Conservation (phyloP, 2,888 invertebrate genomes). For the Pyrrhia umbra region DNA sequence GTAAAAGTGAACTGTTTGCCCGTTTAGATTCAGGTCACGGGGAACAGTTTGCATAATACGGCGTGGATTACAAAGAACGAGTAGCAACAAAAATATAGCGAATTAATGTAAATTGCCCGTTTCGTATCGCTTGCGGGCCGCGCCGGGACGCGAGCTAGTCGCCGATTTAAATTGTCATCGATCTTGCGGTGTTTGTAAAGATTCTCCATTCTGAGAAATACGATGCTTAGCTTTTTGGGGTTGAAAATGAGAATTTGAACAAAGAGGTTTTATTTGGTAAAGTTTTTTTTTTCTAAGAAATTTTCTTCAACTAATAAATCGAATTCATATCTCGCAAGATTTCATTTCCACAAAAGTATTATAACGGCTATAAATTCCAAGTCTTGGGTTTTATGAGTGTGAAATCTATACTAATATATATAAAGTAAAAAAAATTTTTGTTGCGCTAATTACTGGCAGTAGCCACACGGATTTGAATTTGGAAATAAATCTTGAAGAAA, state of each 20-base stretch:
- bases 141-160: constrained; percentile 42
- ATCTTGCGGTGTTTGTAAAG: constrained; percentile 53
- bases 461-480: too few relatives aligned
- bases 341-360: too few relatives aligned
- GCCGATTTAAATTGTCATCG: constrained; percentile 56
- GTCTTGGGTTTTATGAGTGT: too few relatives aligned
- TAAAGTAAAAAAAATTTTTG: too few relatives aligned
- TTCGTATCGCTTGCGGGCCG: constrained; percentile 50
- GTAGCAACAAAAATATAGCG: constrained; percentile 68
- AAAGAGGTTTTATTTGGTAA: constrained; percentile 1
- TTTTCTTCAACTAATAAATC: not conserved
- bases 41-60: constrained; percentile 65
- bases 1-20: constrained; percentile 43
- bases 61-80: constrained; percentile 59
- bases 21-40: constrained; percentile 66
- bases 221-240: constrained; percentile 32
- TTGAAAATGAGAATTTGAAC: constrained; percentile 4
- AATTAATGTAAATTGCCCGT: constrained; percentile 67
- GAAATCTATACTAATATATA: too few relatives aligned
- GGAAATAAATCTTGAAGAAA: too few relatives aligned
- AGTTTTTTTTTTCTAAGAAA: not conserved
- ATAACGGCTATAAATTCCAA: too few relatives aligned
- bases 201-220: constrained; percentile 29
- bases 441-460: too few relatives aligned
- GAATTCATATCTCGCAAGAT: too few relatives aligned